Base-by-base conservation (phyloP, 2,797 vertebrate genomes). In the Orestias chungarensis region DNA sequence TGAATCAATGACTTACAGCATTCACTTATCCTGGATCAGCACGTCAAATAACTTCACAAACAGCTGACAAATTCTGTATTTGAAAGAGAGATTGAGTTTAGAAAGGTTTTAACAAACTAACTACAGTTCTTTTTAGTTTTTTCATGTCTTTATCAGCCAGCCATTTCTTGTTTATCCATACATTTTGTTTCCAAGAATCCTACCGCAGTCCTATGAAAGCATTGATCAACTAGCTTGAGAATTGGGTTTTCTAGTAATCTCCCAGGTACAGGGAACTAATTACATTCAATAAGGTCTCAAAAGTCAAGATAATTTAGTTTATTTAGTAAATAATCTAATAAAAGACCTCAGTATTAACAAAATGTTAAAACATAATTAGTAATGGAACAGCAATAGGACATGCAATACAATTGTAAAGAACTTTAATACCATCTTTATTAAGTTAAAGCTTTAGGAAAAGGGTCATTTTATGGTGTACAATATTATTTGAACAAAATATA, bases 231-330 rank as follows among this genome's bases (percentile, higher is more conserved):
- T 57, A 33, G 17, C 17, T 18, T 33, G 29, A 57, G 27, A 59
- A 35, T 35, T 20, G 35, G 33, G 35, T 33, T 59, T 33, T 35
- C 55, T 9, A 59, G 31, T 20, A 59, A 20, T 35, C 29, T 59
- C 55, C 15, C 31, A 35, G 55, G 29, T 59, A 59, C 55, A 59
- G 17, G 35, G 8, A 59, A 31, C 29, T 33, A 59, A 91, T 92
- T 88, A 80, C 81, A 88, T 87, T 82, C 86, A 86, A 86, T 83
- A 82, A 86, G 82, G 70, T 73, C 80, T 74, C 64, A 31, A 70
- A 57, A 67, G 75, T 73, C 82, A 70, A 80, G 70, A 89, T 59
- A n/a, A n/a, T n/a, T n/a, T n/a, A n/a, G 49, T 74, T 5, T 71
- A 72, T 84, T 88, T 76, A 80, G 73, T 44, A 76, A 84, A 88